phyloP scores from a whole-genome alignment of 1,140 invertebrate species.

The Galleria mellonella region DNA sequence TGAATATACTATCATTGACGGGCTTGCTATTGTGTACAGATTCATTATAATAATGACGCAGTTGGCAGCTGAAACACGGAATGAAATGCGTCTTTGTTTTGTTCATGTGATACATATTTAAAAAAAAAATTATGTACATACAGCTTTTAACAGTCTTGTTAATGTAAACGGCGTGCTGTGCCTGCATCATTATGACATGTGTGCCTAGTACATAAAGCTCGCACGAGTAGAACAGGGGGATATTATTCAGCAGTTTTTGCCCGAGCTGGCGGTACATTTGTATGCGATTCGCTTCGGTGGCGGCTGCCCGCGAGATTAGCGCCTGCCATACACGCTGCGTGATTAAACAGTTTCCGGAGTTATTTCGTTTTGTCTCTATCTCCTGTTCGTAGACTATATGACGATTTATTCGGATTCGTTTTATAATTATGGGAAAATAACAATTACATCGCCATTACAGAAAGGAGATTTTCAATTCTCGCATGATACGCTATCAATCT shows the following conservation, averaged over 20 bases:
- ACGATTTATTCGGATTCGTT: too few relatives aligned
- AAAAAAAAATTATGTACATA: too few relatives aligned
- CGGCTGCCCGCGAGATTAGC: conserved; percentile 51
- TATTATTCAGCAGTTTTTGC: conserved; percentile 65
- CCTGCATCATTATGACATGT: conserved; percentile 35
- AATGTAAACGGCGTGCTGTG: conserved; percentile 25
- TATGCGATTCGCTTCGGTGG: conserved; percentile 57
- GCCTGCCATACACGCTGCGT: conserved; percentile 36
- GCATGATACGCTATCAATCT: too few relatives aligned
- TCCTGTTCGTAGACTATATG: not conserved
- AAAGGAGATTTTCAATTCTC: too few relatives aligned
- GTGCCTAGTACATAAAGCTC: conserved; percentile 32
- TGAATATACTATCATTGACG: too few relatives aligned
- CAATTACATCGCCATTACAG: too few relatives aligned
- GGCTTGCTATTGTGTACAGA: conserved; percentile 21
- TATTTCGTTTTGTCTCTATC: conserved; percentile 26
- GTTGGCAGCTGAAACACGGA: conserved; percentile 40
- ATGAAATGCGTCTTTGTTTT: conserved; percentile 7
- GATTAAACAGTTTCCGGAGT: conserved; percentile 55
- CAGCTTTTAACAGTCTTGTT: too few relatives aligned
- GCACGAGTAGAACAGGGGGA: conserved; percentile 36
- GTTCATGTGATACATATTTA: too few relatives aligned
- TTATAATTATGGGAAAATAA: too few relatives aligned
- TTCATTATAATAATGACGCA: conserved; percentile 28
- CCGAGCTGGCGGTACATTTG: conserved; percentile 44